Base-by-base conservation (phyloP, 2,888 invertebrate genomes). In the Trachelus stipa region DNA sequence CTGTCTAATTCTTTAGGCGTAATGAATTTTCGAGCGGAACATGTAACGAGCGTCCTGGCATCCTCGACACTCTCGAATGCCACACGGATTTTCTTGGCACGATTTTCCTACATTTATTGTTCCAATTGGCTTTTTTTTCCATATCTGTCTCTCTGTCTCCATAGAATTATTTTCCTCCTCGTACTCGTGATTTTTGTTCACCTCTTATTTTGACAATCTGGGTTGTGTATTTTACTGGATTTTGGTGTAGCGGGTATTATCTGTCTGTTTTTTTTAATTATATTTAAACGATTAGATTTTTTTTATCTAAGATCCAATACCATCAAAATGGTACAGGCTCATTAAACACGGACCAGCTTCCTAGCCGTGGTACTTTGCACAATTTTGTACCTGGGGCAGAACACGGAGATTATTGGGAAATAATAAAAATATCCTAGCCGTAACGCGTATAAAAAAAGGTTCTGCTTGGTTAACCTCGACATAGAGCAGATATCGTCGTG, bases 1-100 rank as follows among this genome's bases (percentile, higher is more conserved):
- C 80, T 34, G 77, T 34, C 69, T 78, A 77, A 80, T 80, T 79
- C 78, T 73, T 73, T 34, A 37, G 71, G 33, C 23, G 11, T 12
- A 34, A 76, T 56, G 33, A 69, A 40, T 33, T 30, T 34, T 69
- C 34, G 12, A 6, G n/a, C 76, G 31, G 30, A 34, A 71, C 30
- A 3, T 71, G 2, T 30, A 33, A 31, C 71, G 15, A 11, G 23
- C 30, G 30, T 30, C 12, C 71, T 31, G 71, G 71, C 71, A 30
- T 71, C 31, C 71, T 34, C 71, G 71, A 33, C 31, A 30, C 30
- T 4, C 33, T 71, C 30, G 12, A 69, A 40, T 4, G 56, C 23
- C 6, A 23, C 56, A 56, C 56, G 56, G 56, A 56, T 56, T 56
- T 56, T 23, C 56, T 56, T 56, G 56, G 56, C 56, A 56, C 56